phyloP scores from a whole-genome alignment of 2,797 vertebrate genomes.

The Peromyscus eremicus region DNA sequence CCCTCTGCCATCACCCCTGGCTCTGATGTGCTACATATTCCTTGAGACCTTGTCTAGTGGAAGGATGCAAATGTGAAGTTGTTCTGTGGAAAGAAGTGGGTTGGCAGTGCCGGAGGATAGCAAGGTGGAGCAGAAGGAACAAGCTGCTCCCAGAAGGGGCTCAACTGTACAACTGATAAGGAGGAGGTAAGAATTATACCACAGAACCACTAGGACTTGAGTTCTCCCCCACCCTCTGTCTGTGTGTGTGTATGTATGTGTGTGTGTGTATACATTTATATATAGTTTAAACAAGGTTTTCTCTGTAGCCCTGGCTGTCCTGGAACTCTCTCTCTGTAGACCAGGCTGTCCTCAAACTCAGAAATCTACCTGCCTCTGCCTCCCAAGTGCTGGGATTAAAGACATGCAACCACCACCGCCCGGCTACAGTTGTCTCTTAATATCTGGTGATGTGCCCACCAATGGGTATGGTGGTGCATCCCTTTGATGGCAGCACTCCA shows the following conservation, averaged over 20 bases:
- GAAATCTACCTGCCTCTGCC: too few relatives aligned
- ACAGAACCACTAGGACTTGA: neutral
- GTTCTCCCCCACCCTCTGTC: too few relatives aligned
- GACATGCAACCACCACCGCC: neutral
- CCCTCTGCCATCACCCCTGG: neutral
- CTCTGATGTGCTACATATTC: neutral
- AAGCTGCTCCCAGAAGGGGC: neutral
- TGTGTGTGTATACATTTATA: too few relatives aligned
- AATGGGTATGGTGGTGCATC: too few relatives aligned
- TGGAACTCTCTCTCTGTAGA: neutral
- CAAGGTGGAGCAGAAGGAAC: neutral
- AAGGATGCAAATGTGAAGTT: neutral
- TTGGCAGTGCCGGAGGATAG: neutral
- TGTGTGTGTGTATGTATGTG: too few relatives aligned
- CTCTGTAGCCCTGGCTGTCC: neutral
- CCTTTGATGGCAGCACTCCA: neutral
- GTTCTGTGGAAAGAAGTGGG: neutral
- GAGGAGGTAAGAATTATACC: neutral
- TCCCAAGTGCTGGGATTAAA: neutral
- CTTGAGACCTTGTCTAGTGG: neutral
- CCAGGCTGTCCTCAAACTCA: neutral
- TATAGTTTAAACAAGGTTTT: neutral
- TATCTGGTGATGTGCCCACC: neutral
- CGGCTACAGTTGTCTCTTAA: neutral
- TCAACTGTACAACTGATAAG: neutral